Percentiles rank a stretch among this genome's conserved stretches.
These are phyloP conservation scores for Deilephila porcellus DNA, from an alignment of 2,888 invertebrate species.

Conservation along the genomic window DNA sequence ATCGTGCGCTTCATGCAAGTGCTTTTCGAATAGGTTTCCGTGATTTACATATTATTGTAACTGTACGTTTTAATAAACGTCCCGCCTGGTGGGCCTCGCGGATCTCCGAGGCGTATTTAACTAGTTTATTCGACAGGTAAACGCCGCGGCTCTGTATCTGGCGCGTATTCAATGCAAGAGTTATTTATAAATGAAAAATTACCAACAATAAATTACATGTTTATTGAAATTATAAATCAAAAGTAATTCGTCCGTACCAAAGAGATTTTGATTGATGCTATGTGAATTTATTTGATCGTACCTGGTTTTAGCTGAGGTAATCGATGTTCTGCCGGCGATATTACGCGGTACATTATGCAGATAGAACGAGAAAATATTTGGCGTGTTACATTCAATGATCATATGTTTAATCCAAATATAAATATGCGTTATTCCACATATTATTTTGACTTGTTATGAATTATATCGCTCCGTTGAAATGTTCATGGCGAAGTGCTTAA, in stretches of 20 bases:
- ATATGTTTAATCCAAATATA: slow-evolving; percentile 20
- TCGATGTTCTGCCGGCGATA: slow-evolving; percentile 19
- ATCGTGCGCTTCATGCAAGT: slow-evolving; percentile 10
- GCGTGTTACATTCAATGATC: neutral
- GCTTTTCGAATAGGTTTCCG: neutral
- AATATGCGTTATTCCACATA: slow-evolving; percentile 12
- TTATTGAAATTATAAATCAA: slow-evolving; percentile 39
- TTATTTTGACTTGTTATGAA: slow-evolving; percentile 22
- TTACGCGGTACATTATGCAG: slow-evolving; percentile 27
- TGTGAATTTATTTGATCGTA: slow-evolving; percentile 26
- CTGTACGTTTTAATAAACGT: slow-evolving; percentile 15
- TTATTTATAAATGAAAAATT: slow-evolving; percentile 40
- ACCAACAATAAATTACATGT: slow-evolving; percentile 44
- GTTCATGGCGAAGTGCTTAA: no score
- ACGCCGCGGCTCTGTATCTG: slow-evolving; percentile 35
- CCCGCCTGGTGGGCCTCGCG: neutral
- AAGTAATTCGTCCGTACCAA: slow-evolving; percentile 27
- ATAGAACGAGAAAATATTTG: slow-evolving; percentile 18
- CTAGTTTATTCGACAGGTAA: slow-evolving; percentile 27
- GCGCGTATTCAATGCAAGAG: slow-evolving; percentile 42
- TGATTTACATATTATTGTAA: slow-evolving; percentile 19
- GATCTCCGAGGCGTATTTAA: slow-evolving; percentile 10
- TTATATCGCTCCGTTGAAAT: neutral
- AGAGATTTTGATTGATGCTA: slow-evolving; percentile 29
- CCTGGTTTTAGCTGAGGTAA: slow-evolving; percentile 25